These are phyloP conservation scores for Parambassis ranga DNA, from an alignment of 2,797 vertebrate species.

Conservation along the genomic window DNA sequence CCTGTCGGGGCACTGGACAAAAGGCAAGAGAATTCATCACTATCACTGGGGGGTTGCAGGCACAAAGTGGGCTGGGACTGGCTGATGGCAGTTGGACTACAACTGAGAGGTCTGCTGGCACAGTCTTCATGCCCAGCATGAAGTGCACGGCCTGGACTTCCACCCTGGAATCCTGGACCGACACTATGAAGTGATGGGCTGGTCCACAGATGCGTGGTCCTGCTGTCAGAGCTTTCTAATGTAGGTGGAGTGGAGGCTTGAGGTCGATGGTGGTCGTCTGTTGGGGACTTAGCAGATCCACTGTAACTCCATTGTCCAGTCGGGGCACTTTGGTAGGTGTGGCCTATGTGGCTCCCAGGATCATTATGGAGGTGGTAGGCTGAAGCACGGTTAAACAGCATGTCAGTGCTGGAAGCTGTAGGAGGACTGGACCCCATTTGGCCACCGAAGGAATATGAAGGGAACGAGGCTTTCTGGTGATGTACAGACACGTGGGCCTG, in stretches of 20 bases:
- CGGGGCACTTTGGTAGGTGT: constrained; percentile 31
- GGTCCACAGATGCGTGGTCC: constrained; percentile 51
- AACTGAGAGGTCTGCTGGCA: constrained; percentile 34
- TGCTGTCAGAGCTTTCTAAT: constrained; percentile 40
- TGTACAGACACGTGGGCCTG: constrained; percentile 79
- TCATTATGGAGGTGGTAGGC: constrained; percentile 61
- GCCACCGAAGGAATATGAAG: constrained; percentile 63
- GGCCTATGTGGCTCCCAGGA: constrained; percentile 33
- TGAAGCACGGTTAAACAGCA: constrained; percentile 55
- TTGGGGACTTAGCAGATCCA: constrained; percentile 35
- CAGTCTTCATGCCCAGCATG: constrained; percentile 32
- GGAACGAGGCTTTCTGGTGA: constrained; percentile 60
- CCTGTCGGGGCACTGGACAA: constrained; percentile 51
- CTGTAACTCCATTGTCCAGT: constrained; percentile 50
- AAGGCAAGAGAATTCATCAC: constrained; percentile 58
- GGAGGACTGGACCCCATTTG: constrained; percentile 55
- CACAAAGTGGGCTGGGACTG: constrained; percentile 78
- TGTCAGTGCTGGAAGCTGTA: constrained; percentile 29
- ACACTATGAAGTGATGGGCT: constrained; percentile 48
- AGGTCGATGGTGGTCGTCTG: constrained; percentile 51
- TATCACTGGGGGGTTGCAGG: constrained; percentile 62
- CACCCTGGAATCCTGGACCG: constrained; percentile 36
- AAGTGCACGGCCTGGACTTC: constrained; percentile 21
- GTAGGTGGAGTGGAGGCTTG: constrained; percentile 48
- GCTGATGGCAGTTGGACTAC: constrained; percentile 60